Percentiles rank a stretch among this genome's conserved stretches.
phyloP scores from a whole-genome alignment of 2,888 invertebrate species.

The Tachystola acroxantha region DNA sequence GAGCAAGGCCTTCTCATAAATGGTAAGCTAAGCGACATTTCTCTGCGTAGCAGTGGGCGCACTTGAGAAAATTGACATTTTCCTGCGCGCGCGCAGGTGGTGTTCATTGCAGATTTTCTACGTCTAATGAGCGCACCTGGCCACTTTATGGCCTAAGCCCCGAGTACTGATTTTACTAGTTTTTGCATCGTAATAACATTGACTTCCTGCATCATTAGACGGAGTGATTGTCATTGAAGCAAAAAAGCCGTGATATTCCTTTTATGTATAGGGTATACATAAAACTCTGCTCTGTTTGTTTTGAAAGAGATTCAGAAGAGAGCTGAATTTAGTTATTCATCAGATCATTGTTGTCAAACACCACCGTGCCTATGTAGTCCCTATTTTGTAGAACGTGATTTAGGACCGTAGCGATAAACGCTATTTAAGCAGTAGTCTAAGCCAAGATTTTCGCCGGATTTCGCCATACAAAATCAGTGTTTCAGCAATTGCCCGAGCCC shows the following conservation, averaged over 20 bases:
- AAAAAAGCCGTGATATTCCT: not conserved
- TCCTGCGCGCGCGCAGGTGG: constrained; percentile 47
- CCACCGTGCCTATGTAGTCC: too few species aligned
- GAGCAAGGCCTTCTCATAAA: not conserved
- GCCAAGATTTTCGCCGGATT: too few species aligned
- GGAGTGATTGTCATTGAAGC: constrained; percentile 2
- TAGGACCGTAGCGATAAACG: too few species aligned
- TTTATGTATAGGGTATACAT: too few species aligned
- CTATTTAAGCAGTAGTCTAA: too few species aligned
- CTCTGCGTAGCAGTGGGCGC: constrained; percentile 7
- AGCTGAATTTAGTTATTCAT: too few species aligned
- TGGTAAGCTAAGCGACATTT: not conserved
- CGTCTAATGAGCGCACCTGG: constrained; percentile 45
- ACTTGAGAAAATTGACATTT: constrained; percentile 56
- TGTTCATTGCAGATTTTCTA: constrained; percentile 45
- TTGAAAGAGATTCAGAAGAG: too few species aligned
- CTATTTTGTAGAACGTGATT: too few species aligned
- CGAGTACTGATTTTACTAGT: constrained; percentile 33
- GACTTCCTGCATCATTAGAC: constrained; percentile 35
- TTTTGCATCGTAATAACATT: constrained; percentile 40
- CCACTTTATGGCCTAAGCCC: constrained; percentile 20
- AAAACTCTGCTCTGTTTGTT: too few species aligned
- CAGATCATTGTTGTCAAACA: too few species aligned
- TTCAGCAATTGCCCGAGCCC: too few species aligned
- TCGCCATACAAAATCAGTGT: too few species aligned